phyloP scores from a whole-genome alignment of 2,797 vertebrate species.

The Sebastes minor region DNA sequence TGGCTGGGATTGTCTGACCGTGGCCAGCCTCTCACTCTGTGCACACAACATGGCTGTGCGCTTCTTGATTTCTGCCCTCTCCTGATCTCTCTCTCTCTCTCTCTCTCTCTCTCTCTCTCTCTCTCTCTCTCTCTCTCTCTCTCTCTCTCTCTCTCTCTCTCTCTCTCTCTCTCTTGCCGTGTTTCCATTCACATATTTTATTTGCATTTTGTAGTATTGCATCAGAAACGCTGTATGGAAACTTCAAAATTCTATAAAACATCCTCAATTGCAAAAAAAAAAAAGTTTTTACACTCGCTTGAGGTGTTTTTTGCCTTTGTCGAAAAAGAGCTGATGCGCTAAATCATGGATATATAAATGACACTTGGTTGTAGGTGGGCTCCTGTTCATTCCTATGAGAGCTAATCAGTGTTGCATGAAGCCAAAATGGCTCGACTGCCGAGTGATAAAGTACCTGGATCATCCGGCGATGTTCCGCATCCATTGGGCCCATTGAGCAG shows the following conservation, averaged over 20 bases:
- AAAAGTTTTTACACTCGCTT: neutral
- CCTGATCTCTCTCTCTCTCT: constrained; percentile 1
- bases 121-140: constrained; percentile 1
- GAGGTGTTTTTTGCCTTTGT: neutral
- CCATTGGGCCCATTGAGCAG: too few species aligned
- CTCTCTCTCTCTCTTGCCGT: neutral
- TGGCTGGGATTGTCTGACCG: constrained; percentile 37
- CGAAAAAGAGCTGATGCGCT: neutral
- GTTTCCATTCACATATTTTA: too few species aligned
- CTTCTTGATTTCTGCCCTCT: constrained; percentile 43
- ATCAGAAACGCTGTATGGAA: neutral
- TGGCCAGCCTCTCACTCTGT: constrained; percentile 6
- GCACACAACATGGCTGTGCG: constrained; percentile 59
- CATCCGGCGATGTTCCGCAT: too few species aligned
- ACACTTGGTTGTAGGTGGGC: too few species aligned
- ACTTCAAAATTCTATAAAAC: neutral
- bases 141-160: neutral
- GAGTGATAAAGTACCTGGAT: too few species aligned
- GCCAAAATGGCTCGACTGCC: too few species aligned
- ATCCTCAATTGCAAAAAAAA: neutral
- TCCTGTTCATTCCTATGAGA: too few species aligned
- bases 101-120: neutral
- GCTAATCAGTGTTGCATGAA: too few species aligned
- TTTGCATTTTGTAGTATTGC: too few species aligned
- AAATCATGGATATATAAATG: neutral